These are phyloP conservation scores for Malurus leucopterus DNA, from an alignment of 2,797 vertebrate species.

Conservation along the genomic window DNA sequence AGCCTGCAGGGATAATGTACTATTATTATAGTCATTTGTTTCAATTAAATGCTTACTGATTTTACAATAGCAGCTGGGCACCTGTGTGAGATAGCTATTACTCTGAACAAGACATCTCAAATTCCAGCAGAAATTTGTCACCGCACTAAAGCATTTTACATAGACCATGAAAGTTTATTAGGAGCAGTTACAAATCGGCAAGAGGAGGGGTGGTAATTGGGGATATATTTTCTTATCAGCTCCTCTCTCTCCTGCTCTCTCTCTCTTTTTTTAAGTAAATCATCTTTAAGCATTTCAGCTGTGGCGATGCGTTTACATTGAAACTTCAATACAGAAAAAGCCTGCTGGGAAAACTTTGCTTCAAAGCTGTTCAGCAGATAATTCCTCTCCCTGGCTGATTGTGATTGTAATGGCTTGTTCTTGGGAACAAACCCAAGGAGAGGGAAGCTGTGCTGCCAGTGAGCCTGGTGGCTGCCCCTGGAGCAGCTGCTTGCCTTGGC, in stretches of 20 bases:
- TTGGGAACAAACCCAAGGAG: not conserved
- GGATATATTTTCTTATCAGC: slow-evolving; percentile 56
- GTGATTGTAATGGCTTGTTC: slow-evolving; percentile 1
- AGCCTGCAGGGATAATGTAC: slow-evolving; percentile 99
- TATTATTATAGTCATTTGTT: slow-evolving; percentile 99
- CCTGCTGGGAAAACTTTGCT: slow-evolving; percentile 28
- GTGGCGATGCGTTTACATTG: slow-evolving; percentile 24
- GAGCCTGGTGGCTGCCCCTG: not conserved
- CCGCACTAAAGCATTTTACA: slow-evolving; percentile 63
- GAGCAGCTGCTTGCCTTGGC: not conserved
- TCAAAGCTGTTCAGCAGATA: slow-evolving; percentile 23
- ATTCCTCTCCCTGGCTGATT: slow-evolving; percentile 35
- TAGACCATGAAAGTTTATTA: slow-evolving; percentile 78
- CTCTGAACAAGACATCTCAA: slow-evolving; percentile 95
- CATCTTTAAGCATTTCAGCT: slow-evolving; percentile 55
- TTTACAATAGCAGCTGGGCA: slow-evolving; percentile 98
- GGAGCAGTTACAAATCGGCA: slow-evolving; percentile 59
- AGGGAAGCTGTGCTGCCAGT: not conserved
- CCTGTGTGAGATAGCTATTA: slow-evolving; percentile 94
- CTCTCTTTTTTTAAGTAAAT: slow-evolving; percentile 45
- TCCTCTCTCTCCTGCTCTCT: slow-evolving; percentile 23
- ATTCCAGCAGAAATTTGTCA: slow-evolving; percentile 79
- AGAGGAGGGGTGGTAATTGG: slow-evolving; percentile 43
- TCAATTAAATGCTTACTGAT: slow-evolving; percentile 99
- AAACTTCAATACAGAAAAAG: slow-evolving; percentile 14